phyloP scores from a whole-genome alignment of 2,888 invertebrate species.

The Ethmia dodecea region DNA sequence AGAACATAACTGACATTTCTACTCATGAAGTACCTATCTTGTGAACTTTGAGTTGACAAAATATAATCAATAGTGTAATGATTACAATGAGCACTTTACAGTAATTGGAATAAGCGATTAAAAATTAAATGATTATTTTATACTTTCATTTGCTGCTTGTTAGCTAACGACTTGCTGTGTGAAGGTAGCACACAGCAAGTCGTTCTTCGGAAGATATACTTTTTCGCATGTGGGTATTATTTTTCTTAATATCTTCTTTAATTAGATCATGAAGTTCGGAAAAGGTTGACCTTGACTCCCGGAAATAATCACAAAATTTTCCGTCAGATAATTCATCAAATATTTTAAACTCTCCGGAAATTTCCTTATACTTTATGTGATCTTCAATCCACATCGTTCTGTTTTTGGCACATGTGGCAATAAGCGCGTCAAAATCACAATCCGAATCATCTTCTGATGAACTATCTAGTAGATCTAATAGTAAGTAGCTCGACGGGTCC shows the following conservation, averaged over 20 bases:
- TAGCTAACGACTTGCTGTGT: too few relatives aligned
- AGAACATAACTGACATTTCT: conserved; percentile 15
- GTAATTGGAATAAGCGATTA: not conserved
- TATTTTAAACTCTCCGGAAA: conserved; percentile 13
- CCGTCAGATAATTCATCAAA: conserved; percentile 2
- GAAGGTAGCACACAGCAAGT: conserved; percentile 16
- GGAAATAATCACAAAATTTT: conserved; percentile 17
- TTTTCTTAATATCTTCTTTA: conserved; percentile 13
- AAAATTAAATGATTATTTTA: not conserved
- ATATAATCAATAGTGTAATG: not conserved
- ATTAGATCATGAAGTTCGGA: conserved; percentile 17
- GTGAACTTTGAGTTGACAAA: not conserved
- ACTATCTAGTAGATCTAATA: conserved; percentile 17
- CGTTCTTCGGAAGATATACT: conserved; percentile 17
- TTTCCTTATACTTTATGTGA: conserved; percentile 17
- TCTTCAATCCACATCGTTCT: conserved; percentile 15
- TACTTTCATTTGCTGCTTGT: not conserved
- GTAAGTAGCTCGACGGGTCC: conserved; percentile 15
- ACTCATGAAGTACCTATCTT: not conserved
- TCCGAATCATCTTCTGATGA: conserved; percentile 18
- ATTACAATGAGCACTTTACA: not conserved
- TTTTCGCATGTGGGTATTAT: conserved; percentile 11
- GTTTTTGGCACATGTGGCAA: conserved; percentile 12
- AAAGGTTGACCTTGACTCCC: conserved; percentile 17
- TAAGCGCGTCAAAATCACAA: conserved; percentile 13